A percentile compares a stretch with the other conserved stretches of the same genome.
Conservation (phyloP, 2,113 vertebrate species). For the Vanacampus margaritifer region DNA sequence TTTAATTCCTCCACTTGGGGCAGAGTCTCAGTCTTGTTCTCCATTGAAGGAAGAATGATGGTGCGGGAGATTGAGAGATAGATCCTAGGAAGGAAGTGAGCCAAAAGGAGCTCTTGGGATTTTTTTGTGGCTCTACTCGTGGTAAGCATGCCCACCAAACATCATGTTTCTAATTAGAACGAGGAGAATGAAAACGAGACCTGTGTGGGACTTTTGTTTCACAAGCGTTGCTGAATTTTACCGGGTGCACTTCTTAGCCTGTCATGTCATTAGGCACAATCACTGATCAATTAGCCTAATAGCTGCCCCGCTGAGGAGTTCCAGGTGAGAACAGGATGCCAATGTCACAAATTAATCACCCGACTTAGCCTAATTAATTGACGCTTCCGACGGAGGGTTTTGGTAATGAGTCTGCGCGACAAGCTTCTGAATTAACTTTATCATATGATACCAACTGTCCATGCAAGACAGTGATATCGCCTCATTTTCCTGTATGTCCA, state of each 20-base stretch:
- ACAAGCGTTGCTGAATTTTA: not conserved
- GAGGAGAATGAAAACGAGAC: not conserved
- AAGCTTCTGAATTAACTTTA: conserved; percentile 19
- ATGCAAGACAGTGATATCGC: not conserved
- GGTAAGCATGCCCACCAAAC: no score
- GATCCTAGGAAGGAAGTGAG: no score
- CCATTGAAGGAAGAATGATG: no score
- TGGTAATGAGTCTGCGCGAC: conserved; percentile 44
- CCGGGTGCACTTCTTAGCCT: not conserved
- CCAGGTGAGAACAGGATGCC: conserved; percentile 62
- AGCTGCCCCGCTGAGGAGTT: conserved; percentile 52
- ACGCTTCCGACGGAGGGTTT: conserved; percentile 42
- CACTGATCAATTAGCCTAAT: conserved; percentile 62
- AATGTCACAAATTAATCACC: conserved; percentile 63
- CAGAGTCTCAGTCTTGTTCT: no score
- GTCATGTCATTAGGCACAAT: conserved; percentile 40
- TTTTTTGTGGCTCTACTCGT: no score
- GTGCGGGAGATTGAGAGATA: no score
- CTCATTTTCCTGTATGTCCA: not conserved
- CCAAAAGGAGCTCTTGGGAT: no score
- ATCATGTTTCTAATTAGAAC: no score
- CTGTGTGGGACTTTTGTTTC: not conserved
- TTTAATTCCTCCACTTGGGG: no score
- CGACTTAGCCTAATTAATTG: conserved; percentile 64
- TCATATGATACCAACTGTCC: not conserved